Percentiles rank a stretch among this genome's conserved stretches.
phyloP scores from a whole-genome alignment of 1,140 invertebrate genomes.

The Planococcus citri region DNA sequence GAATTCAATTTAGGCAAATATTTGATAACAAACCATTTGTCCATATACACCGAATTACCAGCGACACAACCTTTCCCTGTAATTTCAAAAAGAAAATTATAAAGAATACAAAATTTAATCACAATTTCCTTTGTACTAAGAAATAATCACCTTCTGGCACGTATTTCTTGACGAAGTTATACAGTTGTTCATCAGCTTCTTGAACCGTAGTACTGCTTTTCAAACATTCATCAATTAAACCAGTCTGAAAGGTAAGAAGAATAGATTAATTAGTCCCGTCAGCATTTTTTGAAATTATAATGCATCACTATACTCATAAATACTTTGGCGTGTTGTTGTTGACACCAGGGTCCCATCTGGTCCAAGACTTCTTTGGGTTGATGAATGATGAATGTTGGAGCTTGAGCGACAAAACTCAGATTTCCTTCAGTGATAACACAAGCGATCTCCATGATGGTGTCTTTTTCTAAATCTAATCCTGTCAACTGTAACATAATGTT shows the following conservation, averaged over 20 bases:
- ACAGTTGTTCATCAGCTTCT: constrained; percentile 43
- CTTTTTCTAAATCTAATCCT: constrained; percentile 57
- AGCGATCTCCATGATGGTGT: constrained; percentile 77
- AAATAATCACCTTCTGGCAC: neutral
- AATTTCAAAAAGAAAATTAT: constrained; percentile 20
- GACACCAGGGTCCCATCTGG: constrained; percentile 74
- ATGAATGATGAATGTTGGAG: constrained; percentile 66
- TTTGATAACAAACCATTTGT: constrained; percentile 61
- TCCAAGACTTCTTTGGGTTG: constrained; percentile 58
- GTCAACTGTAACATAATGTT: constrained; percentile 57
- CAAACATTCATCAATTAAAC: constrained; percentile 39
- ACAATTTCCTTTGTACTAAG: too few species aligned
- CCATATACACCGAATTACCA: constrained; percentile 81
- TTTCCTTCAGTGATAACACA: constrained; percentile 74
- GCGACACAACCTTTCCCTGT: constrained; percentile 55
- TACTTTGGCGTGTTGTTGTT: constrained; percentile 57
- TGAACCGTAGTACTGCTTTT: constrained; percentile 41
- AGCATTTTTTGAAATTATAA: too few species aligned
- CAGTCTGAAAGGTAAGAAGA: constrained; percentile 15
- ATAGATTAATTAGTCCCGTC: too few species aligned
- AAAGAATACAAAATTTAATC: too few species aligned
- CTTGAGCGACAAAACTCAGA: constrained; percentile 63
- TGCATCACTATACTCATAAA: too few species aligned
- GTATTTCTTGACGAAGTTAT: constrained; percentile 23
- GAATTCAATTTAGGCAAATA: constrained; percentile 59